Percentiles rank a stretch among this genome's conserved stretches.
phyloP scores from a whole-genome alignment of 2,113 vertebrate genomes.

The Pelvicachromis taeniatus region DNA sequence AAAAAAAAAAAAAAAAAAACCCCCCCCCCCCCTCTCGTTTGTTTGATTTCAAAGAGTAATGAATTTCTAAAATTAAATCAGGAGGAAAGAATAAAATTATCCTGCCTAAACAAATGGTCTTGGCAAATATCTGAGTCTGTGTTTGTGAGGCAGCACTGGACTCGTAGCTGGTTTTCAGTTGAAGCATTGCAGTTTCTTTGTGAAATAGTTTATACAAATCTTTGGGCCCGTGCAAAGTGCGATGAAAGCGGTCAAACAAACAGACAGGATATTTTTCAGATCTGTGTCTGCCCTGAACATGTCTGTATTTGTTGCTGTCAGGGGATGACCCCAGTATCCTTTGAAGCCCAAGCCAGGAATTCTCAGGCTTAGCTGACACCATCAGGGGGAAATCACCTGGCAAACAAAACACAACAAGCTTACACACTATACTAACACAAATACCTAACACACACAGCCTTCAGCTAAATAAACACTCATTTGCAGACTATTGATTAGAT shows the following conservation, averaged over 20 bases:
- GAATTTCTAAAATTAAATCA: not conserved
- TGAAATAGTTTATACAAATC: not conserved
- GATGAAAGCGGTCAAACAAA: not conserved
- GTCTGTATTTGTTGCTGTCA: slow-evolving; percentile 63
- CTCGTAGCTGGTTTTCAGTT: not conserved
- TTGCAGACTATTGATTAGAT: not conserved
- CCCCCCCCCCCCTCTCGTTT: too few species aligned
- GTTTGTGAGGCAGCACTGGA: not conserved
- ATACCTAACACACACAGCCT: slow-evolving; percentile 38
- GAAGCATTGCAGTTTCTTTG: not conserved
- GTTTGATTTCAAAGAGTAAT: not conserved
- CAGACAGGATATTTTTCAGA: not conserved
- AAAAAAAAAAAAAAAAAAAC: too few species aligned
- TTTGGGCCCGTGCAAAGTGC: not conserved
- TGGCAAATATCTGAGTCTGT: not conserved
- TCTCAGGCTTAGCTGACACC: slow-evolving; percentile 60
- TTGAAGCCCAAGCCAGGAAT: slow-evolving; percentile 72
- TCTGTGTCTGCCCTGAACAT: slow-evolving; percentile 34
- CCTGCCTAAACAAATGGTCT: not conserved
- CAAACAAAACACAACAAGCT: slow-evolving; percentile 46
- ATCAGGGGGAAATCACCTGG: slow-evolving; percentile 69
- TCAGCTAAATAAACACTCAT: slow-evolving; percentile 25
- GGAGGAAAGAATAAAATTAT: not conserved
- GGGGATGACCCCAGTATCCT: slow-evolving; percentile 49
- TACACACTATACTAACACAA: slow-evolving; percentile 15